Evolutionary conservation across 1,140 invertebrate genomes (phyloP).

Genomic region (Drosophila novamexicana): DNA sequence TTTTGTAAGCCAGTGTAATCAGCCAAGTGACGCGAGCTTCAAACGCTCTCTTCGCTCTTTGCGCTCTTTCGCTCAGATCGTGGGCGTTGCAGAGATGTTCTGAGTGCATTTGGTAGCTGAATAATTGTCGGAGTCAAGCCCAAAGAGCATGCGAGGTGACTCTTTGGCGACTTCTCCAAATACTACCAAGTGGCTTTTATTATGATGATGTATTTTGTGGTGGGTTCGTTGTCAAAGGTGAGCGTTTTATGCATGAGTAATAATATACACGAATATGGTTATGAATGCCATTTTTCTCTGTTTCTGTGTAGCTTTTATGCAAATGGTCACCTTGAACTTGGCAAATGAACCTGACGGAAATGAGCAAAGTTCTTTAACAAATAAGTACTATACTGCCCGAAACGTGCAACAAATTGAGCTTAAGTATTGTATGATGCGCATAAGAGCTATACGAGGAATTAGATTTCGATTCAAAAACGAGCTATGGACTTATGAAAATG

Average conservation of each 20-base stretch:
- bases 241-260: constrained; percentile 64
- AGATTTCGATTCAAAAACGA: neutral
- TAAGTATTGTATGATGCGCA: neutral
- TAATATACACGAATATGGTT: constrained; percentile 42
- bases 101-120: constrained; percentile 28
- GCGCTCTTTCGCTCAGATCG: neutral
- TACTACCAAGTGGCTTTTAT: constrained; percentile 44
- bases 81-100: constrained; percentile 34
- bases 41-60: neutral
- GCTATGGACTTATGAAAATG: neutral
- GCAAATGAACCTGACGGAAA: constrained; percentile 41
- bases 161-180: constrained; percentile 10
- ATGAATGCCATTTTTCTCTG: constrained; percentile 15
- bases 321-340: constrained; percentile 51
- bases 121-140: constrained; percentile 44
- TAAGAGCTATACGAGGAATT: neutral
- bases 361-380: constrained; percentile 41
- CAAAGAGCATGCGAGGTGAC: constrained; percentile 26
- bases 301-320: constrained; percentile 33
- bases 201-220: constrained; percentile 41
- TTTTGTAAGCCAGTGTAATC: neutral
- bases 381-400: constrained; percentile 7
- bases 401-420: constrained; percentile 15
- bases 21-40: neutral
- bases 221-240: constrained; percentile 65